Evolutionary conservation across 2,797 vertebrate species (phyloP), one percentile per base, ranked within the genome.

Genomic region (Acrossocheilus fasciatus): DNA sequence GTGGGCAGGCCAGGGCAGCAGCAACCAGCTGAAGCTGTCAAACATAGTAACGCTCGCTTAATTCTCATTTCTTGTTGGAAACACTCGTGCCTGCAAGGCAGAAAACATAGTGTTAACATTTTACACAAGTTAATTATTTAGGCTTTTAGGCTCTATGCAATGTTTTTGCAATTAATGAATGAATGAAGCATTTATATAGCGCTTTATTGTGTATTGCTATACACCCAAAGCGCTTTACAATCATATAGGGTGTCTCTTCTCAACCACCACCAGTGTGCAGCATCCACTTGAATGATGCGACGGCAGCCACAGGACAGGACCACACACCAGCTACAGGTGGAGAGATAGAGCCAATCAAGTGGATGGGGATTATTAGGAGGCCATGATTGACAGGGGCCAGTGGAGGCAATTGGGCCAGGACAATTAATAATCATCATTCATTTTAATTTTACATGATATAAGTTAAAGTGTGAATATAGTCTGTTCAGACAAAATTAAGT

Each of bases 11-110:
- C 30, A 52, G 72, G 54, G 6, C 11, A 64, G 57, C n/a, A 20
- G 41, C 17, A 54, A 76, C 17, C 74, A 77, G 6, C 54, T 59
- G 76, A 36, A 78, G 12, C 76, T 59, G 7, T 41, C 76, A 78
- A 41, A 26, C 23, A 52, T 45, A 39, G 34, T 45, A 62, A 39
- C 45, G 69, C 34, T 17, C 10, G 39, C 20, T 59, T 59, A 15
- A 41, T 39, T 78, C 17, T 26, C 1, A 59, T 78, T 26, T 78
- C 20, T 36, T n/a, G 52, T 41, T 59, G 52, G 14, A 59, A 41
- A 59, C 20, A 17, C 50, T 54, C 6, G 0, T 23, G 74, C 20
- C 23, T 76, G 47, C 73, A 5, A 30, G 45, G 39, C 20, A 41
- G 68, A 73, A 73, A 45, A 14, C 41, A 68, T 34, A 11, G 68